These are phyloP conservation scores for Glaucopsyche alexis DNA, from an alignment of 2,888 invertebrate genomes.

Conservation along the genomic window DNA sequence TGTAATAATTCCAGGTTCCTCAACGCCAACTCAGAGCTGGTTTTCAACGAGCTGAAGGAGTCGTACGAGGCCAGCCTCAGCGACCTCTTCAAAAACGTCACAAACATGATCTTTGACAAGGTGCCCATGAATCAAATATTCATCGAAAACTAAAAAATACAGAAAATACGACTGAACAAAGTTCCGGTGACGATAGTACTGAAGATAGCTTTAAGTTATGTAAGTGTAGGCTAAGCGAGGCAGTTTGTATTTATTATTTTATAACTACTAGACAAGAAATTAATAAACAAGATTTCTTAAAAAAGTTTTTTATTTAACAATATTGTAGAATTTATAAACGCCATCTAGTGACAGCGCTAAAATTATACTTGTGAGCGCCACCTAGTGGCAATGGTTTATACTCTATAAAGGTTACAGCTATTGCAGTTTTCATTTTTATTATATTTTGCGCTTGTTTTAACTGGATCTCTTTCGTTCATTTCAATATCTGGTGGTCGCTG, in stretches of 20 bases:
- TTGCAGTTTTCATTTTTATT: not conserved
- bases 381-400: slow-evolving; percentile 37
- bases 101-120: slow-evolving; percentile 84
- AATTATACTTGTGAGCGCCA: slow-evolving; percentile 39
- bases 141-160: slow-evolving; percentile 55
- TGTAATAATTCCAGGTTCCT: slow-evolving; percentile 70
- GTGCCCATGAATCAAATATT: slow-evolving; percentile 84
- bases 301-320: not conserved
- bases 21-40: slow-evolving; percentile 83
- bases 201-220: slow-evolving; percentile 7
- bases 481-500: slow-evolving; percentile 49
- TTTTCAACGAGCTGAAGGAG: slow-evolving; percentile 83
- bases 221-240: not conserved
- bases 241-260: slow-evolving; percentile 20
- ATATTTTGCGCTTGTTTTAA: slow-evolving; percentile 26
- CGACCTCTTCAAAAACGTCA: slow-evolving; percentile 82
- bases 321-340: not conserved
- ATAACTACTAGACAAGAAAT: not conserved
- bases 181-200: not conserved
- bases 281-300: not conserved
- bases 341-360: not conserved
- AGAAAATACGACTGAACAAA: too few relatives aligned
- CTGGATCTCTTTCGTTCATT: slow-evolving; percentile 49
- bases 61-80: slow-evolving; percentile 85
- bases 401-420: not conserved